Conservation (phyloP, 30 jellyfish, hydroid and myxozoan genomes). For the Aurelia coerulea region DNA sequence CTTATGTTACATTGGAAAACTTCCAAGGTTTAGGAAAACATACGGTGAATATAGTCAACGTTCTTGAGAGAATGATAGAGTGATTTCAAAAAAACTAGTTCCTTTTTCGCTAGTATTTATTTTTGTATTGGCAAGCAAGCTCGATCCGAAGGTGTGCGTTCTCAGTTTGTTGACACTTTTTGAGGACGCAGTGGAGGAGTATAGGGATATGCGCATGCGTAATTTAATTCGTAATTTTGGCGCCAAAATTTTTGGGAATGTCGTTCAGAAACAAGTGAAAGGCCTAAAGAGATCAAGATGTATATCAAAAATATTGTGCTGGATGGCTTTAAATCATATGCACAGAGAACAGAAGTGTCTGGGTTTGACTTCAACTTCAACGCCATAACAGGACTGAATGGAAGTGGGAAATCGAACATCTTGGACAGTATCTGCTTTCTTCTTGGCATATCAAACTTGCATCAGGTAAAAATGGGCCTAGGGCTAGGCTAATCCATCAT, state of each 20-base stretch:
- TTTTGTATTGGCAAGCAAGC: too few species aligned
- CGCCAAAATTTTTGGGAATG: slow-evolving; percentile 46
- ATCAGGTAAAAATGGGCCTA: slow-evolving; percentile 67
- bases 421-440: slow-evolving; percentile 95
- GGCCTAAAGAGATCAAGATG: slow-evolving; percentile 39
- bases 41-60: too few species aligned
- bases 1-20: too few species aligned
- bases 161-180: too few species aligned
- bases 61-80: too few species aligned
- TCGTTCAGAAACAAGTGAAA: background rate
- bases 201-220: slow-evolving; percentile 36
- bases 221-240: slow-evolving; percentile 24
- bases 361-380: slow-evolving; percentile 90
- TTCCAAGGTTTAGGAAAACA: too few species aligned
- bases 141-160: too few species aligned
- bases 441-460: slow-evolving; percentile 86
- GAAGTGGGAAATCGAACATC: slow-evolving; percentile 97
- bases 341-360: slow-evolving; percentile 92
- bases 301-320: slow-evolving; percentile 73
- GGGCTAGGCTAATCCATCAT: too few species aligned
- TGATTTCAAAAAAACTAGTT: too few species aligned
- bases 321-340: slow-evolving; percentile 97
- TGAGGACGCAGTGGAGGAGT: too few species aligned
- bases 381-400: slow-evolving; percentile 98
- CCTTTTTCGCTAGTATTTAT: too few species aligned